These are phyloP conservation scores for Dolichallabes microphthalmus DNA, from an alignment of 2,113 vertebrate species.

Conservation along the genomic window DNA sequence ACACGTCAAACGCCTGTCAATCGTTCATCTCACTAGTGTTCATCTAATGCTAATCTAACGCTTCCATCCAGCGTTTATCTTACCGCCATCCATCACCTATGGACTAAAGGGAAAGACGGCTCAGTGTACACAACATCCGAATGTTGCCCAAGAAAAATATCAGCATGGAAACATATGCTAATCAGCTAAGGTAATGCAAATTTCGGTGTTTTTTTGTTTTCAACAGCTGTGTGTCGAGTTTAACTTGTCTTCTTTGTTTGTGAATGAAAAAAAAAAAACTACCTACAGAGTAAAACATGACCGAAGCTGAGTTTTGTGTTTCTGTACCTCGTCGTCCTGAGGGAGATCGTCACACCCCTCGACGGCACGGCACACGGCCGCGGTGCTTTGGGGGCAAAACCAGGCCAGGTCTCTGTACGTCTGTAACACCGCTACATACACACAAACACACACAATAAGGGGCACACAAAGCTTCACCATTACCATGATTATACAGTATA, in stretches of 20 bases:
- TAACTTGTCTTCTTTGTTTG: not conserved
- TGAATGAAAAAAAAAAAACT: too few relatives aligned
- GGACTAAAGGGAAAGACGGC: not conserved
- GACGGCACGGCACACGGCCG: conserved; percentile 80
- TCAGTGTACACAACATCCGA: not conserved
- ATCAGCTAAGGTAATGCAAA: not conserved
- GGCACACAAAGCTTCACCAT: not conserved
- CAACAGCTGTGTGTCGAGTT: not conserved
- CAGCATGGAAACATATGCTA: not conserved
- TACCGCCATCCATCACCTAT: not conserved
- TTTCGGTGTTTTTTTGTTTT: not conserved
- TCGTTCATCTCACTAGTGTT: not conserved
- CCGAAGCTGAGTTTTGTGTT: not conserved
- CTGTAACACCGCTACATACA: conserved; percentile 82
- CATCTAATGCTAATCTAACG: not conserved
- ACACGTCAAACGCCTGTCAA: too few relatives aligned
- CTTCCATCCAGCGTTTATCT: too few relatives aligned
- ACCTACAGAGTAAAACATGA: not conserved
- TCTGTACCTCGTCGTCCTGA: conserved; percentile 85
- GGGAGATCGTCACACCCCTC: conserved; percentile 84
- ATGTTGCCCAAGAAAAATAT: not conserved
- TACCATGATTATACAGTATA: too few relatives aligned
- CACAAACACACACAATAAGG: not conserved
- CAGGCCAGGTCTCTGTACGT: conserved; percentile 90
- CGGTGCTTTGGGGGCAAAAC: conserved; percentile 87